phyloP scores from a whole-genome alignment of 1,140 invertebrate genomes.

The Heliconius nattereri region DNA sequence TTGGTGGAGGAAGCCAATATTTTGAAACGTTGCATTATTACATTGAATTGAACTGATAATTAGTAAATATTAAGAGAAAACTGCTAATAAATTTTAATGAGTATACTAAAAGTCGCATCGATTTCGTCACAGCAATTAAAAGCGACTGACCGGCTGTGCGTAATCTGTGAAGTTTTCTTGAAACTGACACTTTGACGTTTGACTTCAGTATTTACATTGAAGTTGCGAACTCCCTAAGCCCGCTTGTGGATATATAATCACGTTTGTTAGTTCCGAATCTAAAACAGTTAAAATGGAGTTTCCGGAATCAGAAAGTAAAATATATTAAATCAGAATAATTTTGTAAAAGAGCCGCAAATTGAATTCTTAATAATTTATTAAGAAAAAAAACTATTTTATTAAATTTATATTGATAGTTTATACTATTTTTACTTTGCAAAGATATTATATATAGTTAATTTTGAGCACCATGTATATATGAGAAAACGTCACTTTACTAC shows the following conservation, averaged over 20 bases:
- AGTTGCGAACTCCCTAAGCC: slow-evolving; percentile 14
- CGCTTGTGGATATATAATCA: slow-evolving; percentile 12
- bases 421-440: not conserved
- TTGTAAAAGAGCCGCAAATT: too few species aligned
- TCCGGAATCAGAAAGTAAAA: not conserved
- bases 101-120: not conserved
- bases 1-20: too few species aligned
- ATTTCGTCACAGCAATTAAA: not conserved
- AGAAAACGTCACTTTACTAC: not conserved
- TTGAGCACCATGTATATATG: not conserved
- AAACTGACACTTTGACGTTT: slow-evolving; percentile 25
- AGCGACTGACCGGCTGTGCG: not conserved
- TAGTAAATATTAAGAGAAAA: too few species aligned
- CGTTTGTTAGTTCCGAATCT: slow-evolving; percentile 15
- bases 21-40: too few species aligned
- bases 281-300: not conserved
- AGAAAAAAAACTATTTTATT: not conserved
- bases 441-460: not conserved
- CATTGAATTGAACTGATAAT: too few species aligned
- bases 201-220: slow-evolving; percentile 16
- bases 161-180: slow-evolving; percentile 28
- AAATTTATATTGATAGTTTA: not conserved
- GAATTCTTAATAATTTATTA: too few species aligned
- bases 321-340: too few species aligned
- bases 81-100: not conserved